Conservation (phyloP, 1,140 invertebrate genomes). For the Drosophila dunni region DNA sequence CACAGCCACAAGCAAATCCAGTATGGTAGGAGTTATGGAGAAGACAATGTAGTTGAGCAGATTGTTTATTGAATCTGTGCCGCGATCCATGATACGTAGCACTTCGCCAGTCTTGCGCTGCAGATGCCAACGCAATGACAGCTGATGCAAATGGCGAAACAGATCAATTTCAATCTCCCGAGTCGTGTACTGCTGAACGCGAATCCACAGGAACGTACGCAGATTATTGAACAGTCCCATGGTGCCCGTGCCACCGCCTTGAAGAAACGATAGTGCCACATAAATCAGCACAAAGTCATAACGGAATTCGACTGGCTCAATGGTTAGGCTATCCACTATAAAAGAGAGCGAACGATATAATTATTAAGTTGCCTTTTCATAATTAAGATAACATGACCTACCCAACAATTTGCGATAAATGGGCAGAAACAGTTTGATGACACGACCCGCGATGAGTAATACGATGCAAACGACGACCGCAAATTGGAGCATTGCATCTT, state of each 20-base stretch:
- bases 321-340: slow-evolving; percentile 91
- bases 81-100: slow-evolving; percentile 96
- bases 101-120: slow-evolving; percentile 98
- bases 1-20: slow-evolving; percentile 97
- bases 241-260: slow-evolving; percentile 95
- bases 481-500: slow-evolving; percentile 90
- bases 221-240: slow-evolving; percentile 97
- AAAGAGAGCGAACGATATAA: slow-evolving; percentile 58
- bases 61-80: slow-evolving; percentile 97
- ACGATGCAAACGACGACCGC: slow-evolving; percentile 93
- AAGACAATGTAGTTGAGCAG: slow-evolving; percentile 95
- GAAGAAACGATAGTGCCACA: slow-evolving; percentile 94
- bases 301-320: slow-evolving; percentile 87
- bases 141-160: slow-evolving; percentile 93
- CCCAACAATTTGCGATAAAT: slow-evolving; percentile 96
- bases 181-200: slow-evolving; percentile 97
- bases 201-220: slow-evolving; percentile 96
- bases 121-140: slow-evolving; percentile 96
- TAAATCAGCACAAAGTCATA: slow-evolving; percentile 96
- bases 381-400: slow-evolving; percentile 71
- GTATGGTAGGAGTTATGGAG: slow-evolving; percentile 95
- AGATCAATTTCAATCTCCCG: slow-evolving; percentile 94
- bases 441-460: slow-evolving; percentile 91
- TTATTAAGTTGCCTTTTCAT: slow-evolving; percentile 31
- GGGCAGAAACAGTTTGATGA: slow-evolving; percentile 97